These are phyloP conservation scores for Pheosia tremula DNA, from an alignment of 2,888 invertebrate species.

Conservation along the genomic window DNA sequence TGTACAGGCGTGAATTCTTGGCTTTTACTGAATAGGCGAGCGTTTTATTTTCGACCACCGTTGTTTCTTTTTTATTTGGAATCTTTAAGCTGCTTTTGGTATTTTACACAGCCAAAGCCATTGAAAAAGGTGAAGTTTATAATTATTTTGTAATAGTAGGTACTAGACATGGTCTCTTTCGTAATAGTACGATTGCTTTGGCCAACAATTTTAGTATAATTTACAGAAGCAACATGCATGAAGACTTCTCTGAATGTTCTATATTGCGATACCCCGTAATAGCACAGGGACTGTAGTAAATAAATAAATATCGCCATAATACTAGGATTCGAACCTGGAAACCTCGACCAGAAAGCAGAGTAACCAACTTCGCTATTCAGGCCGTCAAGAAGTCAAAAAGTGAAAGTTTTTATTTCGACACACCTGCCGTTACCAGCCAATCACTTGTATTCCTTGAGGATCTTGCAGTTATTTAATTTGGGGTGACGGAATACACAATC, in stretches of 20 bases:
- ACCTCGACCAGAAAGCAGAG: slow-evolving; percentile 91
- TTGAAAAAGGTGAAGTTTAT: background rate
- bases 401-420: slow-evolving; percentile 88
- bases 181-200: no score
- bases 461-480: no score
- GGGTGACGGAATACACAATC: no score
- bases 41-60: slow-evolving; percentile 35
- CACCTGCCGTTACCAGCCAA: slow-evolving; percentile 89
- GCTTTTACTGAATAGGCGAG: slow-evolving; percentile 32
- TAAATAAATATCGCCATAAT: slow-evolving; percentile 98
- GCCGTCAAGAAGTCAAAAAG: no score
- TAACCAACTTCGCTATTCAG: slow-evolving; percentile 87
- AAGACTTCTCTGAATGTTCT: slow-evolving; percentile 31
- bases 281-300: slow-evolving; percentile 93
- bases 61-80: slow-evolving; percentile 31
- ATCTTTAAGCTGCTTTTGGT: slow-evolving; percentile 22
- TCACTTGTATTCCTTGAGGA: background rate
- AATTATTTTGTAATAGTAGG: no score
- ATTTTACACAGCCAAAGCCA: slow-evolving; percentile 2
- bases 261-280: slow-evolving; percentile 87
- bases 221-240: slow-evolving; percentile 49
- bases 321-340: slow-evolving; percentile 88
- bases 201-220: no score
- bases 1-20: slow-evolving; percentile 34
- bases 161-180: no score